Evolutionary conservation across 2,888 invertebrate species (phyloP), one percentile per base, ranked within the genome.

Genomic region (Drepana falcataria): DNA sequence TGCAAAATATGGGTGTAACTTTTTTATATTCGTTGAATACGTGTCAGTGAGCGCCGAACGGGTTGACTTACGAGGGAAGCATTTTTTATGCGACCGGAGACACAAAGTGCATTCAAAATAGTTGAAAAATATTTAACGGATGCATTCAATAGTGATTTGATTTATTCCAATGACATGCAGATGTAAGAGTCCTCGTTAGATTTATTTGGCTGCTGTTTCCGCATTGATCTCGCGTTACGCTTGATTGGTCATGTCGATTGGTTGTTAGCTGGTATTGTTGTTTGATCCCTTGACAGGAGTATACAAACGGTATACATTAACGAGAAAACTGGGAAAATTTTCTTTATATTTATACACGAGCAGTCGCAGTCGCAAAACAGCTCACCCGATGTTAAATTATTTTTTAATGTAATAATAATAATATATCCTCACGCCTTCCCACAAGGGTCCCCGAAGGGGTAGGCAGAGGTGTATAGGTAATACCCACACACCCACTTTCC

Each of bases 1-100:
- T 89, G 90, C 91, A 90, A 91, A 90, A 91, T 91, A 91, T 91
- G 91, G 91, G 91, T 91, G 91, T 88, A 87, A 82, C 89, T 83
- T 90, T 88, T 88, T 87, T 87, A 79, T 81, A 77, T 79, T 77
- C 70, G 76, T 73, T 87, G 78, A 85, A 88, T 88, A 79, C 86
- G 84, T 88, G 89, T 84, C 87, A 87, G 81, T 79, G 86, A 44
- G 9, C 44, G 44, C 44, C 44, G 44, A 83, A 86, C 89, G 91
- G 89, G 89, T 89, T 91, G 85, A 83, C 81, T 86, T 85, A 73
- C 78, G 75, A 75, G 87, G 85, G 85, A 80, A 67, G 66, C 63
- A 60, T 71, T 81, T 87, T 85, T 85, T 81, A 65, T 67, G 66
- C 68, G 71, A 64, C 69, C 69, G 63, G 61, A 71, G 68, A 73